phyloP scores from a whole-genome alignment of 2,888 invertebrate species.

The Phania funesta region DNA sequence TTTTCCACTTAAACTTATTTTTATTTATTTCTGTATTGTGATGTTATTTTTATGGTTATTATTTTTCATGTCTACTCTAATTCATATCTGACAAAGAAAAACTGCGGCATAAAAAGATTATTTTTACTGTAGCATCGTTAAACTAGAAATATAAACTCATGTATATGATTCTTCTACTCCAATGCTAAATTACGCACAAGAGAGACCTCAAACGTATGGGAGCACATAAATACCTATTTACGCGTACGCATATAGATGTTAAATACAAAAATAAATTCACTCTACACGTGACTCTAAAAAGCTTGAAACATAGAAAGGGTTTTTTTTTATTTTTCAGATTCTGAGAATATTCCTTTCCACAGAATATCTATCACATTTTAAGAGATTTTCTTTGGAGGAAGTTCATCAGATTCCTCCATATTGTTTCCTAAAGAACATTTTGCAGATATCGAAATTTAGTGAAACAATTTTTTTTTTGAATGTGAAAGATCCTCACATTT shows the following conservation, averaged over 20 bases:
- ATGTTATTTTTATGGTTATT: constrained; percentile 6
- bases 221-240: not conserved
- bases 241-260: not conserved
- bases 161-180: not conserved
- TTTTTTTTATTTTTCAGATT: too few relatives aligned
- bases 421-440: too few relatives aligned
- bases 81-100: constrained; percentile 12
- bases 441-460: too few relatives aligned
- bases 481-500: too few relatives aligned
- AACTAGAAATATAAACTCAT: too few relatives aligned
- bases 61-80: constrained; percentile 6
- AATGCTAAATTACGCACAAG: not conserved
- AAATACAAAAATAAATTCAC: not conserved
- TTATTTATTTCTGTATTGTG: not conserved
- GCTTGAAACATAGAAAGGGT: too few relatives aligned
- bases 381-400: too few relatives aligned
- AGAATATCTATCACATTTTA: too few relatives aligned
- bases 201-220: not conserved
- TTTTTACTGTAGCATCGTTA: not conserved
- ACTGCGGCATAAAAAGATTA: not conserved
- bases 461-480: too few relatives aligned
- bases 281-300: not conserved
- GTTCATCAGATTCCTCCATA: too few relatives aligned
- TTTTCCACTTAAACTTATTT: not conserved
- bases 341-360: too few relatives aligned